A percentile compares a stretch with the other conserved stretches of the same genome.
Conservation (phyloP, 2,113 vertebrate genomes). For the Pseudorasbora parva region DNA sequence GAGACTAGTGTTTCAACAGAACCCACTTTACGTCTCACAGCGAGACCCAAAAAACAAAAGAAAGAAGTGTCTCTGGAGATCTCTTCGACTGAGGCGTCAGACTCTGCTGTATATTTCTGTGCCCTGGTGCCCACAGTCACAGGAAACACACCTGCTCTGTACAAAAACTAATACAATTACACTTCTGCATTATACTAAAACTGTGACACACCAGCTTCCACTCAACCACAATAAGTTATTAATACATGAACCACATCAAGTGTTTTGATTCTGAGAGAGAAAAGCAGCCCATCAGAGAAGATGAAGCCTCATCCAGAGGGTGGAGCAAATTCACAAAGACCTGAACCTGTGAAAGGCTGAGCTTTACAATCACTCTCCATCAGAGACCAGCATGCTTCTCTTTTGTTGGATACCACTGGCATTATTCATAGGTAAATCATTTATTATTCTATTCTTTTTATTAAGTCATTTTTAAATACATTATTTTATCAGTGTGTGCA, state of each 20-base stretch:
- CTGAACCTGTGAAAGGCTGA: not conserved
- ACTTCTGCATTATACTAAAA: not conserved
- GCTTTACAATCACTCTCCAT: not conserved
- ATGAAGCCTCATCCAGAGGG: not conserved
- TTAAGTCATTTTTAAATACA: not conserved
- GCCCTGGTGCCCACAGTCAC: slow-evolving; percentile 48
- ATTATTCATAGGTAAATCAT: not conserved
- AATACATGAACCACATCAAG: not conserved
- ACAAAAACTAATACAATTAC: slow-evolving; percentile 38
- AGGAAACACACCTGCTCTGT: slow-evolving; percentile 14
- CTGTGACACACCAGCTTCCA: not conserved
- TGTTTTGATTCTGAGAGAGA: not conserved
- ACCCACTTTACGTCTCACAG: not conserved
- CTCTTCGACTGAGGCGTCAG: slow-evolving; percentile 35
- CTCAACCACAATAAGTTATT: not conserved
- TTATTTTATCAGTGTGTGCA: not conserved
- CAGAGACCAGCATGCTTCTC: not conserved
- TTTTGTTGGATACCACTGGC: not conserved
- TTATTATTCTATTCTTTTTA: too few relatives aligned
- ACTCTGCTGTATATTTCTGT: slow-evolving; percentile 53
- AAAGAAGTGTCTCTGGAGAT: slow-evolving; percentile 35
- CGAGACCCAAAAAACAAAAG: not conserved
- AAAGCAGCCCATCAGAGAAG: not conserved
- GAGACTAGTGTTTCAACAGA: not conserved
- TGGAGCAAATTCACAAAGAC: not conserved